phyloP scores from a whole-genome alignment of 2,888 invertebrate species.

The Pterostichus madidus region DNA sequence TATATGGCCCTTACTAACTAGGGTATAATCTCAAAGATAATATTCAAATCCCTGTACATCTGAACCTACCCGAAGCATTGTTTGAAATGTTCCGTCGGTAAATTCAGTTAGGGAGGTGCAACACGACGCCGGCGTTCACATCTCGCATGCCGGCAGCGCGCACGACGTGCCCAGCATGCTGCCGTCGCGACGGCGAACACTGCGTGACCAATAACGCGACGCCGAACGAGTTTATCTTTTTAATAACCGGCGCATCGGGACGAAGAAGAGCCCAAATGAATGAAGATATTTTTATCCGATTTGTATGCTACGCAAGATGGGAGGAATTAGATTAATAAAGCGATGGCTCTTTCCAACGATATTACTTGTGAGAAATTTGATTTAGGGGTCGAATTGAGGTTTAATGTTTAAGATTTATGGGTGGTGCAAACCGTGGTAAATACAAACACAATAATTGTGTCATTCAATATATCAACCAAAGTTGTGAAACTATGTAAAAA shows the following conservation, averaged over 20 bases:
- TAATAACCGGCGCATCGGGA: constrained; percentile 5
- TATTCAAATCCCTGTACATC: constrained; percentile 3
- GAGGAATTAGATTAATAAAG: constrained; percentile 41
- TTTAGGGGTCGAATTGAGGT: background rate
- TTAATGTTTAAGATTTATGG: background rate
- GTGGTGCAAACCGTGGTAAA: background rate
- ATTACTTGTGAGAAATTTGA: constrained; percentile 19
- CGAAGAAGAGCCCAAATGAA: constrained; percentile 28
- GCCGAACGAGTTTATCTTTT: constrained; percentile 50
- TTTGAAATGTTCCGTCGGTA: constrained; percentile 18
- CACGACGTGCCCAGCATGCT: constrained; percentile 56
- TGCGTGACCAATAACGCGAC: constrained; percentile 30
- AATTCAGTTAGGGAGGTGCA: constrained; percentile 45
- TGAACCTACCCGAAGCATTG: constrained; percentile 9
- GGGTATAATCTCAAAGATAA: constrained; percentile 23
- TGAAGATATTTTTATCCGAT: constrained; percentile 36
- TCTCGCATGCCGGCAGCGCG: constrained; percentile 43
- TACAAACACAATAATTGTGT: too few relatives aligned
- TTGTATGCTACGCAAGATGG: constrained; percentile 20
- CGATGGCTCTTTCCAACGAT: constrained; percentile 27
- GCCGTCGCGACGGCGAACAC: constrained; percentile 9
- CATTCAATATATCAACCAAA: too few relatives aligned
- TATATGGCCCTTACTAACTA: background rate
- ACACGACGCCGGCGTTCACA: constrained; percentile 8
- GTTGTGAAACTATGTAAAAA: too few relatives aligned